phyloP scores from a whole-genome alignment of 2,113 vertebrate genomes.

The Miniopterus natalensis region DNA sequence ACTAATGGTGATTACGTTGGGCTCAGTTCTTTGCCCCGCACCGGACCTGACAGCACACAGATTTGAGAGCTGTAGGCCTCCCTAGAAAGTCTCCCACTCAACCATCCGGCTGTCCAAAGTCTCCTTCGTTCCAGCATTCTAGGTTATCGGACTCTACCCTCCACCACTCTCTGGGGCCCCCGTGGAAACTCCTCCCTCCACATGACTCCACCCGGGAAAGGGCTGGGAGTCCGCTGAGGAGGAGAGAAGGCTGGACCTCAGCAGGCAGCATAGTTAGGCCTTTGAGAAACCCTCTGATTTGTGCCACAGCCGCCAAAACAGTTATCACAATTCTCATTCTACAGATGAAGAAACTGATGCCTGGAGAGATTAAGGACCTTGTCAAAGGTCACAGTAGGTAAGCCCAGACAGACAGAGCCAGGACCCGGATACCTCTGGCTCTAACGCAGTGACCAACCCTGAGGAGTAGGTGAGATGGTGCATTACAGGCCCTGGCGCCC shows the following conservation, averaged over 20 bases:
- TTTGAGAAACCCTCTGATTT: background rate
- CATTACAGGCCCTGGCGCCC: background rate
- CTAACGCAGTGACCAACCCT: background rate
- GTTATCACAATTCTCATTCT: too few relatives aligned
- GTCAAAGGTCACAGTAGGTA: background rate
- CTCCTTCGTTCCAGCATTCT: background rate
- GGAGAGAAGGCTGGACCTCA: background rate
- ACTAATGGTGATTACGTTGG: fast-evolving
- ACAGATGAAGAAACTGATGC: background rate
- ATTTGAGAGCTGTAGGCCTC: background rate
- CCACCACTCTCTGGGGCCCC: background rate
- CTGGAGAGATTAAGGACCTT: background rate
- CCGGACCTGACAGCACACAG: background rate
- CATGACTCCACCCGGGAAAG: background rate
- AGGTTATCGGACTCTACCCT: background rate
- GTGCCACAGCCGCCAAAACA: background rate
- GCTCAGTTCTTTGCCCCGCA: background rate
- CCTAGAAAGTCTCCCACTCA: background rate
- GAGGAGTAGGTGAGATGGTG: fast-evolving
- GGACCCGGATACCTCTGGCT: background rate
- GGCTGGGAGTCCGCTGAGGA: background rate
- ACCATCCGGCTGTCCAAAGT: background rate
- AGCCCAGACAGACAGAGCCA: background rate
- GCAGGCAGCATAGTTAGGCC: background rate
- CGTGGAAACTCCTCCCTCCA: background rate